phyloP scores from a whole-genome alignment of 1,140 invertebrate genomes.

The Drosophila pallidifrons region DNA sequence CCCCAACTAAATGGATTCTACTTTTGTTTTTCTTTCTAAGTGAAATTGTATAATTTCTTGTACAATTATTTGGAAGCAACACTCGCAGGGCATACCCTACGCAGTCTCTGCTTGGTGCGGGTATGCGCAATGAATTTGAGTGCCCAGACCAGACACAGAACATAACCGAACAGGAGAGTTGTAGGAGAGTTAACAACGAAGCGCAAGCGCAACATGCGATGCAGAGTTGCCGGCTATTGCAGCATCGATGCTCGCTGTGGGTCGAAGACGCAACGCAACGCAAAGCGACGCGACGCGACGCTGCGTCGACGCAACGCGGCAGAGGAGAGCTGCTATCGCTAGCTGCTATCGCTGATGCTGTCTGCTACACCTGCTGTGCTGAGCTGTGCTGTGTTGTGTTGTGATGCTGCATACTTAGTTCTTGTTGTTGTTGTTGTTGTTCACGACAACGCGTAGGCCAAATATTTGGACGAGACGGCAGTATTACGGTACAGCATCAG shows the following conservation, averaged over 20 bases:
- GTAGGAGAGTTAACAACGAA: constrained; percentile 14
- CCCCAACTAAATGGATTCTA: too few species aligned
- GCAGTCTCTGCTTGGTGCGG: neutral
- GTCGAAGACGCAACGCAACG: constrained; percentile 34
- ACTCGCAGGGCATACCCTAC: neutral
- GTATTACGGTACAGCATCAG: constrained; percentile 63
- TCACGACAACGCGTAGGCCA: constrained; percentile 75
- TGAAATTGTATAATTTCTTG: too few species aligned
- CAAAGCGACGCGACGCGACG: constrained; percentile 10
- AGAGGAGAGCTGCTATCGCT: constrained; percentile 34
- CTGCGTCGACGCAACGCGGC: constrained; percentile 6
- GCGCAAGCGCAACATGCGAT: constrained; percentile 40
- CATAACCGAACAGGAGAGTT: constrained; percentile 8
- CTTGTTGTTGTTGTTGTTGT: constrained; percentile 24
- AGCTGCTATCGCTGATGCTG: constrained; percentile 19
- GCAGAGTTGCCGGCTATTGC: constrained; percentile 5
- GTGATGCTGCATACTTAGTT: constrained; percentile 23
- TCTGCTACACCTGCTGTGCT: constrained; percentile 19
- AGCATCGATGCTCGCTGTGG: constrained; percentile 22
- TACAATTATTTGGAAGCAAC: too few species aligned
- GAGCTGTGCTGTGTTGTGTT: neutral
- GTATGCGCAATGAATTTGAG: constrained; percentile 15
- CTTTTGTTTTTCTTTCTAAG: too few species aligned
- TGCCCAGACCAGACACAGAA: neutral
- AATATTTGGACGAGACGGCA: constrained; percentile 65